phyloP scores from a whole-genome alignment of 2,888 invertebrate species.

The Amblyteles armatorius region DNA sequence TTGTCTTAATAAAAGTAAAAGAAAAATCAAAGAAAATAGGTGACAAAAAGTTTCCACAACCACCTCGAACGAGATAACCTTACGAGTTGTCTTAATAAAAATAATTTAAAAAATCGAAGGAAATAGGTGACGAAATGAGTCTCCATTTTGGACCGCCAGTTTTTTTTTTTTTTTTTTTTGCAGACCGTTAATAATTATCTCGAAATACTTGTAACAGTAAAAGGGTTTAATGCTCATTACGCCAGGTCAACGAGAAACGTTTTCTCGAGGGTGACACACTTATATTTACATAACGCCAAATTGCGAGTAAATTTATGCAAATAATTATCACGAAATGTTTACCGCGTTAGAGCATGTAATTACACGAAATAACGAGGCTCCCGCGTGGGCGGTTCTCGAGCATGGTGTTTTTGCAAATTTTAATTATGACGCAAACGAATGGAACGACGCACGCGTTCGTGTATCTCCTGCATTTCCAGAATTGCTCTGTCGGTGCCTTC shows the following conservation, averaged over 20 bases:
- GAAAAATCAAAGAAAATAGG: neutral
- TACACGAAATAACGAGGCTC: slow-evolving; percentile 31
- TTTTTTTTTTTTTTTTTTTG: neutral
- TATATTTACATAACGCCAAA: slow-evolving; percentile 9
- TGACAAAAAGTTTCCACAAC: slow-evolving; percentile 71
- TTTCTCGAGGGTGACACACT: neutral
- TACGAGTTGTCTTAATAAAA: neutral
- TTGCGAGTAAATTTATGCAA: slow-evolving; percentile 10
- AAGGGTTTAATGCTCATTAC: neutral
- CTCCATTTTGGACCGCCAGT: neutral
- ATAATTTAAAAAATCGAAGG: neutral
- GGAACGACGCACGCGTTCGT: slow-evolving; percentile 26
- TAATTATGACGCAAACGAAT: slow-evolving; percentile 45
- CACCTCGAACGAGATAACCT: slow-evolving; percentile 37
- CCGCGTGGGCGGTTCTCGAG: neutral
- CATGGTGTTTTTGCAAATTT: slow-evolving; percentile 41
- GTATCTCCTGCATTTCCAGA: slow-evolving; percentile 33
- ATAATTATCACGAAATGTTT: slow-evolving; percentile 43
- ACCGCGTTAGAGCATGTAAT: slow-evolving; percentile 24
- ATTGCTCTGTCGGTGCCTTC: slow-evolving; percentile 24
- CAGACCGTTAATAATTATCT: neutral
- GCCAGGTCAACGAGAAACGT: neutral
- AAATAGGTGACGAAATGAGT: neutral
- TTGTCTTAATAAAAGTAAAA: neutral
- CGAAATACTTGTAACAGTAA: neutral